Evolutionary conservation across 2,797 vertebrate genomes (phyloP).

Genomic region (Glyptemys insculpta): DNA sequence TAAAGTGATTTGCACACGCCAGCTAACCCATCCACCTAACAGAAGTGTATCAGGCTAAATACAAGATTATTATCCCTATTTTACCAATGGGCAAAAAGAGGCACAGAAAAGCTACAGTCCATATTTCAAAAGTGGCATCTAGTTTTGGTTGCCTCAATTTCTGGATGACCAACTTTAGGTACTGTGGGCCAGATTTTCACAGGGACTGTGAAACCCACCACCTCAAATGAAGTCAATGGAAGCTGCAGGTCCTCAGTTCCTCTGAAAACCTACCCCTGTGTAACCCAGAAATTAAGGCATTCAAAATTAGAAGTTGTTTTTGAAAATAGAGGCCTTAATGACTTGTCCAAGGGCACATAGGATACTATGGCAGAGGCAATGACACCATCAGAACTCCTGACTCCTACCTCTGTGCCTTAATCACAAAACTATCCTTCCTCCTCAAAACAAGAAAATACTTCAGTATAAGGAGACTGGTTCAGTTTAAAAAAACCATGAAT

Average conservation of each 20-base stretch:
- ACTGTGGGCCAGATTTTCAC: background rate
- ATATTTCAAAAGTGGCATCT: background rate
- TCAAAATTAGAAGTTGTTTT: background rate
- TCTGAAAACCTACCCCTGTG: background rate
- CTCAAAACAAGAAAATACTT: background rate
- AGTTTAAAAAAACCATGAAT: background rate
- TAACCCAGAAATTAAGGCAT: background rate
- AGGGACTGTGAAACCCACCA: background rate
- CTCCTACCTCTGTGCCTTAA: background rate
- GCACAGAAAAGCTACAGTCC: background rate
- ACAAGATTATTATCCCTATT: background rate
- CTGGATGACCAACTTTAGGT: background rate
- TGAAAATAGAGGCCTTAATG: background rate
- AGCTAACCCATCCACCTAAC: background rate
- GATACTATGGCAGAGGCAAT: background rate
- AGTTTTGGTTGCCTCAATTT: background rate
- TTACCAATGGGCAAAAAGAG: background rate
- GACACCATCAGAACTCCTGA: background rate
- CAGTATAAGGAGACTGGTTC: accelerated
- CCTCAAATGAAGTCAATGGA: background rate
- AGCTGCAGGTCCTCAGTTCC: background rate
- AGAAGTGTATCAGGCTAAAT: background rate
- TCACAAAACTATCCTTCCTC: background rate
- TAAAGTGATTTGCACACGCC: background rate
- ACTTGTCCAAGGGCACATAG: background rate